phyloP scores from a whole-genome alignment of 2,797 vertebrate species.

The Austrolebias charrua region DNA sequence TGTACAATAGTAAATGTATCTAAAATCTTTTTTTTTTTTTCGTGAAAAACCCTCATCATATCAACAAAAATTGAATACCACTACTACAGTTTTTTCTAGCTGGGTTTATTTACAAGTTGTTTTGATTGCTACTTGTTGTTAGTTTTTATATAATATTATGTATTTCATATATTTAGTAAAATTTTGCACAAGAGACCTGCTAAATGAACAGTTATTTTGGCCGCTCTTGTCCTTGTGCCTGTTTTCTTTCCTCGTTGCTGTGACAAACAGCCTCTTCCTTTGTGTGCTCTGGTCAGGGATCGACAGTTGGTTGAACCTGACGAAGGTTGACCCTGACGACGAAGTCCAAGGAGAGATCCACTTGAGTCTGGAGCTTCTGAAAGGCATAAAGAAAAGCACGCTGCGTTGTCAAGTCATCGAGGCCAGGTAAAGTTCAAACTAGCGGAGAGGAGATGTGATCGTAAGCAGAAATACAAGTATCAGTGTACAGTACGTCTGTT shows the following conservation, averaged over 20 bases:
- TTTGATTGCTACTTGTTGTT: not conserved
- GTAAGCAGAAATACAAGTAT: too few relatives aligned
- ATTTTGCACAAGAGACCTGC: not conserved
- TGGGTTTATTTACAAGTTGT: not conserved
- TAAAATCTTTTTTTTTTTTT: not conserved
- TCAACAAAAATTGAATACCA: not conserved
- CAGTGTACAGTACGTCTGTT: too few relatives aligned
- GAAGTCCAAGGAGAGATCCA: constrained; percentile 92
- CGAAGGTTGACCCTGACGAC: constrained; percentile 81
- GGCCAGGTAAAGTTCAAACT: constrained; percentile 79
- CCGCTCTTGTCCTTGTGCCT: not conserved
- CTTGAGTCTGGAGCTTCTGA: constrained; percentile 79
- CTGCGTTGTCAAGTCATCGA: constrained; percentile 85
- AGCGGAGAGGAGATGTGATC: too few relatives aligned
- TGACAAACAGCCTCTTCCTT: constrained; percentile 1
- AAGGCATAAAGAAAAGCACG: constrained; percentile 65
- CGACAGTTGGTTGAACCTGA: constrained; percentile 90
- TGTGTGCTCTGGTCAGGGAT: constrained; percentile 72
- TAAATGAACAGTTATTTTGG: not conserved
- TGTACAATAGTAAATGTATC: not conserved
- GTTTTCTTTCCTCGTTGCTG: not conserved
- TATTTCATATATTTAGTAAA: too few relatives aligned
- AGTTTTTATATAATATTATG: too few relatives aligned
- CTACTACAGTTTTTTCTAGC: not conserved
- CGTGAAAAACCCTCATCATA: not conserved